These are phyloP conservation scores for Pygoscelis adeliae DNA, from an alignment of 2,113 vertebrate genomes.

Conservation along the genomic window DNA sequence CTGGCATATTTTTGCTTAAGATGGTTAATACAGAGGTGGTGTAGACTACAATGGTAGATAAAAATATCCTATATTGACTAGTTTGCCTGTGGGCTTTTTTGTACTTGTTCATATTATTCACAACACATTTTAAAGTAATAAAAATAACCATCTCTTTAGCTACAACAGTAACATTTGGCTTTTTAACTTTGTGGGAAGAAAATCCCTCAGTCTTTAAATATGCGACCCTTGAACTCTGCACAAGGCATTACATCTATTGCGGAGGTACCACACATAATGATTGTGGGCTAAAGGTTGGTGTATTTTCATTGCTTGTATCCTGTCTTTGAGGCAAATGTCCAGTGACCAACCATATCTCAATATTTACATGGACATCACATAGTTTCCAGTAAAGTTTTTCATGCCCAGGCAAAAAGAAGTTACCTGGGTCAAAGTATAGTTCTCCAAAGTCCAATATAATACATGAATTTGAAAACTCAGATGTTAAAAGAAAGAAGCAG, in stretches of 20 bases:
- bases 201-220: neutral
- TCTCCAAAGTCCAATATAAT: conserved; percentile 8
- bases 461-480: neutral
- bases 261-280: neutral
- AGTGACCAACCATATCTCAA: neutral
- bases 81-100: neutral
- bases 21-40: neutral
- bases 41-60: neutral
- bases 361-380: neutral
- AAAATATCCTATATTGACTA: neutral
- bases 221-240: neutral
- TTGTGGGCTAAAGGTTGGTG: neutral
- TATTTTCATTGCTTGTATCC: neutral
- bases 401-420: conserved; percentile 32
- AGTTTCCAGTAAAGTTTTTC: neutral
- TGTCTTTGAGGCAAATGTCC: neutral
- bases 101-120: neutral
- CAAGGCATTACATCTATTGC: neutral
- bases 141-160: neutral
- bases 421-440: neutral
- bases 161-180: neutral
- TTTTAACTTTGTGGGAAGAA: neutral
- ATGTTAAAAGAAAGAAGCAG: neutral
- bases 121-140: neutral
- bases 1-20: conserved; percentile 20